Conservation (phyloP, 2,113 vertebrate genomes). For the Mugil cephalus region DNA sequence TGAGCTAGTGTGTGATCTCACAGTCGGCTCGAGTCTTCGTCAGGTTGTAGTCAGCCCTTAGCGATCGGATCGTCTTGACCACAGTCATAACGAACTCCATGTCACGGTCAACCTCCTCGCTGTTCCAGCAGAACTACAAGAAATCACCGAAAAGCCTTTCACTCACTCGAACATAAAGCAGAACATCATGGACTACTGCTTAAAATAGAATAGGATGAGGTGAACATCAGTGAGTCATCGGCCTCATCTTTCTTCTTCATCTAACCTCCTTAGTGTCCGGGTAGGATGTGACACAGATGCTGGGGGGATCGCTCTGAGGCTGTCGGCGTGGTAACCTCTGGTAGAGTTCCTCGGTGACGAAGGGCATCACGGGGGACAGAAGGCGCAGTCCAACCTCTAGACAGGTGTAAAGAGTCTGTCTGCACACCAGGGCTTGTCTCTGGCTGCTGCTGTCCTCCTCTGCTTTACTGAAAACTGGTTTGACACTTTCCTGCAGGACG, state of each 20-base stretch:
- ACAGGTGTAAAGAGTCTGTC: slow-evolving; percentile 91
- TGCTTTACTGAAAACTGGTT: slow-evolving; percentile 85
- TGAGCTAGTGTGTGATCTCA: slow-evolving; percentile 71
- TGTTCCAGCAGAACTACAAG: slow-evolving; percentile 88
- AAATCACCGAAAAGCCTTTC: slow-evolving; percentile 1
- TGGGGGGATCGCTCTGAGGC: slow-evolving; percentile 79
- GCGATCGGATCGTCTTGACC: slow-evolving; percentile 87
- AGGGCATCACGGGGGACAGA: slow-evolving; percentile 92
- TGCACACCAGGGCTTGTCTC: slow-evolving; percentile 76
- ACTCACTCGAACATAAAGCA: not conserved
- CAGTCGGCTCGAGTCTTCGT: slow-evolving; percentile 91
- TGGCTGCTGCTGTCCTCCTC: slow-evolving; percentile 71
- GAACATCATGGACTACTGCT: not conserved
- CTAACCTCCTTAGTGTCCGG: slow-evolving; percentile 86
- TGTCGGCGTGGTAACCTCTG: slow-evolving; percentile 88
- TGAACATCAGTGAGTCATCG: not conserved
- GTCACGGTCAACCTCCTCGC: slow-evolving; percentile 83
- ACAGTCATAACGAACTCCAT: slow-evolving; percentile 89
- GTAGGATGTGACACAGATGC: slow-evolving; percentile 87
- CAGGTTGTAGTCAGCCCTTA: slow-evolving; percentile 92
- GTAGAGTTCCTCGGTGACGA: slow-evolving; percentile 91
- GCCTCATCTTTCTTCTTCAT: not conserved
- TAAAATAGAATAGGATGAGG: no score
- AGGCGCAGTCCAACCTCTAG: slow-evolving; percentile 89
- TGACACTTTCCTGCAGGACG: slow-evolving; percentile 87